phyloP scores from a whole-genome alignment of 2,888 invertebrate species.

The Gymnoscelis rufifasciata region DNA sequence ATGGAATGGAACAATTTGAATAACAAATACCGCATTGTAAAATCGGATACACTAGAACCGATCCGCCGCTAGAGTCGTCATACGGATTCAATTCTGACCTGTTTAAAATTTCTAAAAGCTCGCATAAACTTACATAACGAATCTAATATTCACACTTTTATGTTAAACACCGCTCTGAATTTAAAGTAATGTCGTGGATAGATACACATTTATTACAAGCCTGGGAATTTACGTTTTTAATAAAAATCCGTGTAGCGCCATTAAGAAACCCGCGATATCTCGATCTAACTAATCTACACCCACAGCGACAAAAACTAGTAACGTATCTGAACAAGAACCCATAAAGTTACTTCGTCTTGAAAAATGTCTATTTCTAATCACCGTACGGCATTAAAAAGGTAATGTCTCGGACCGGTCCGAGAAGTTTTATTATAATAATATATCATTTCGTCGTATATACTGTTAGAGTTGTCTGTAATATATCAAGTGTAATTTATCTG shows the following conservation, averaged over 20 bases:
- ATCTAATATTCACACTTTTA: slow-evolving; percentile 14
- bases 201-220: slow-evolving; percentile 14
- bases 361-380: slow-evolving; percentile 65
- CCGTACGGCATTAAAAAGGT: slow-evolving; percentile 59
- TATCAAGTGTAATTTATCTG: slow-evolving; percentile 68
- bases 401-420: slow-evolving; percentile 53
- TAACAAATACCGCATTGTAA: slow-evolving; percentile 70
- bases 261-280: slow-evolving; percentile 47
- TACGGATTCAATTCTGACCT: slow-evolving; percentile 7
- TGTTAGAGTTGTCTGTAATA: slow-evolving; percentile 56
- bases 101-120: slow-evolving; percentile 23
- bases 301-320: slow-evolving; percentile 46
- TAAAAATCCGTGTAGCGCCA: slow-evolving; percentile 48
- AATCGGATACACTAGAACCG: slow-evolving; percentile 58
- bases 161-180: slow-evolving; percentile 19
- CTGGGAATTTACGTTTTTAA: slow-evolving; percentile 41
- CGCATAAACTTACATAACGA: slow-evolving; percentile 25
- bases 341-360: slow-evolving; percentile 45
- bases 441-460: slow-evolving; percentile 61
- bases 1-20: slow-evolving; percentile 70
- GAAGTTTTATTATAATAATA: slow-evolving; percentile 56
- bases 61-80: slow-evolving; percentile 40
- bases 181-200: slow-evolving; percentile 19
- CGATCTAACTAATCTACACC: slow-evolving; percentile 54
- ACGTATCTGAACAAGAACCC: slow-evolving; percentile 42